Evolutionary conservation across 2,888 invertebrate genomes (phyloP).

Genomic region (Sesia bembeciformis): DNA sequence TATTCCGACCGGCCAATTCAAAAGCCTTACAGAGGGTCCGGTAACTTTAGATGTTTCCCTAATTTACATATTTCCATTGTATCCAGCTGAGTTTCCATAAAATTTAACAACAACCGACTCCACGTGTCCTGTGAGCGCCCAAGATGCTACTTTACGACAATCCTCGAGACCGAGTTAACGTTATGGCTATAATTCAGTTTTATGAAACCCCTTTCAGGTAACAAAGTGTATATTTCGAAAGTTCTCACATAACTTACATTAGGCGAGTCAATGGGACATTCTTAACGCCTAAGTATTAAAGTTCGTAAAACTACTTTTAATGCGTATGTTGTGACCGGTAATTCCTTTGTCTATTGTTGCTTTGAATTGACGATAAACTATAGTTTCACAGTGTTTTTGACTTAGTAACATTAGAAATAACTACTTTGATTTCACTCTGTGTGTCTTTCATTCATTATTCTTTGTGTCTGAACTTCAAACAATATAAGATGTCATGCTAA

Average conservation of each 20-base stretch:
- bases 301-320: not conserved
- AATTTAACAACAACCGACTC: conserved; percentile 61
- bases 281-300: not conserved
- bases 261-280: conserved; percentile 17
- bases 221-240: conserved; percentile 59
- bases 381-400: not conserved
- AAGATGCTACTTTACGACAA: conserved; percentile 66
- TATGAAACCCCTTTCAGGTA: conserved; percentile 70
- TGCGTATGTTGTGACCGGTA: conserved; percentile 10
- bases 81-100: conserved; percentile 56
- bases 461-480: not conserved
- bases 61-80: conserved; percentile 67
- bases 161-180: conserved; percentile 63
- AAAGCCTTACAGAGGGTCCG: conserved; percentile 26
- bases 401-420: not conserved
- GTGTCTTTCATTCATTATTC: not conserved
- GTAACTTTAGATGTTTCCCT: conserved; percentile 30
- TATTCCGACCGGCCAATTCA: conserved; percentile 8
- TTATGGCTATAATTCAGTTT: conserved; percentile 70
- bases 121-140: conserved; percentile 58
- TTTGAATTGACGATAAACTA: conserved; percentile 14
- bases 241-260: conserved; percentile 52
- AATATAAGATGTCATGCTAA: not conserved
- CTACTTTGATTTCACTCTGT: not conserved
- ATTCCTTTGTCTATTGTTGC: conserved; percentile 40